A percentile compares a stretch with the other conserved stretches of the same genome.
phyloP scores from a whole-genome alignment of 2,797 vertebrate species.

The Pelodytes ibericus region DNA sequence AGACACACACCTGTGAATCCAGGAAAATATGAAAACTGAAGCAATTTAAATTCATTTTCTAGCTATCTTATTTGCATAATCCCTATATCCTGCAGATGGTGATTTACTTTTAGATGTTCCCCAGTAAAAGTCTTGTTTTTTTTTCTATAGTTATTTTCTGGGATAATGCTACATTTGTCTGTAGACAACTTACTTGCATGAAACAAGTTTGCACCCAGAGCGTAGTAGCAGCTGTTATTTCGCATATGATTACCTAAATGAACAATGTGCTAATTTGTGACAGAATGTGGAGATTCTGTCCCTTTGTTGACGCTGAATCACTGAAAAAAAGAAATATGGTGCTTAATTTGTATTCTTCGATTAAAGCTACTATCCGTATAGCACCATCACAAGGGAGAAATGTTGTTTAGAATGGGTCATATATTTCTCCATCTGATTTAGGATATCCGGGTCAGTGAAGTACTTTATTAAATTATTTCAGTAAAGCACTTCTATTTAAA shows the following conservation, averaged over 20 bases:
- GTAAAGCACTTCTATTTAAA: too few relatives aligned
- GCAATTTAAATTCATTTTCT: neutral
- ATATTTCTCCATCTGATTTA: too few relatives aligned
- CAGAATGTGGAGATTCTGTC: neutral
- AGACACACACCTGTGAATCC: neutral
- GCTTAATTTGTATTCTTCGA: too few relatives aligned
- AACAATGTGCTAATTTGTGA: neutral
- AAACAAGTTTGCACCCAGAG: neutral
- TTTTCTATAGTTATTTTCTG: neutral
- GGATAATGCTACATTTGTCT: neutral
- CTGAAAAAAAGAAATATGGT: neutral
- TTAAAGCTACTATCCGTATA: too few relatives aligned
- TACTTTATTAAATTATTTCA: too few relatives aligned
- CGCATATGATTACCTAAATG: constrained; percentile 1
- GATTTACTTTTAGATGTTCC: neutral
- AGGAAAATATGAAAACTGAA: neutral
- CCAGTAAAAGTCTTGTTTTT: neutral
- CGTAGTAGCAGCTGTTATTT: neutral
- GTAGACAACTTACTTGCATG: neutral
- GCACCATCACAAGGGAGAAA: too few relatives aligned
- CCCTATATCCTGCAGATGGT: neutral
- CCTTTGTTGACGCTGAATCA: neutral
- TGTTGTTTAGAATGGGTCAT: too few relatives aligned
- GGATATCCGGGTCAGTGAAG: too few relatives aligned
- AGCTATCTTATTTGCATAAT: neutral